These are phyloP conservation scores for Scaptomyza montana DNA, from an alignment of 1,140 invertebrate genomes.

Conservation along the genomic window DNA sequence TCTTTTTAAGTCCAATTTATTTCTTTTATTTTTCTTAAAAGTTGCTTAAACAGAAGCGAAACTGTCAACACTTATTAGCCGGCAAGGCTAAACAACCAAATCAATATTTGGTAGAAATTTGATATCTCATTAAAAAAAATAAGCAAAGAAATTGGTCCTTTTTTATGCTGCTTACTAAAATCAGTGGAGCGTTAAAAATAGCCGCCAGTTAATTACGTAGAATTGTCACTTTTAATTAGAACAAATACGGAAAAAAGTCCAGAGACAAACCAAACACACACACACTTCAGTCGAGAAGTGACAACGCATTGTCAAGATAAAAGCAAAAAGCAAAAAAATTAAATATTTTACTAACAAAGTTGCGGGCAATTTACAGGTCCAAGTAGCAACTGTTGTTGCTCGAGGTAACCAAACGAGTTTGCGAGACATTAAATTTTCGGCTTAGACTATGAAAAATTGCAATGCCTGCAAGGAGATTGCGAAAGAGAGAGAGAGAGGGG, in stretches of 20 bases:
- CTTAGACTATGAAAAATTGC: slow-evolving; percentile 66
- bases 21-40: neutral
- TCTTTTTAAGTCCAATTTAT: neutral
- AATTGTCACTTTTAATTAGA: slow-evolving; percentile 82
- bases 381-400: slow-evolving; percentile 36
- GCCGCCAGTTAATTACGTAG: slow-evolving; percentile 72
- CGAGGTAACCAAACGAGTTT: slow-evolving; percentile 53
- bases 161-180: slow-evolving; percentile 24
- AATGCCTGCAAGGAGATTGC: slow-evolving; percentile 10
- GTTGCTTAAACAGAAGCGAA: slow-evolving; percentile 59
- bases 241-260: slow-evolving; percentile 54
- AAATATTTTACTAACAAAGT: slow-evolving; percentile 65
- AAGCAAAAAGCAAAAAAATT: slow-evolving; percentile 29
- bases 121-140: slow-evolving; percentile 48
- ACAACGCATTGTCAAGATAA: slow-evolving; percentile 71
- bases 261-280: slow-evolving; percentile 18
- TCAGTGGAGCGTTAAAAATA: slow-evolving; percentile 64
- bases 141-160: neutral
- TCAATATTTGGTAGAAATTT: slow-evolving; percentile 61
- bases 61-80: slow-evolving; percentile 54
- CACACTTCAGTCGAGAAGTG: slow-evolving; percentile 12
- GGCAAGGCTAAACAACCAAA: slow-evolving; percentile 46
- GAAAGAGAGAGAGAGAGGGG: slow-evolving; percentile 5
- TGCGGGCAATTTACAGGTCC: slow-evolving; percentile 40
- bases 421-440: slow-evolving; percentile 65